Conservation (phyloP, 1,140 invertebrate species). For the Thaumetopoea pityocampa region DNA sequence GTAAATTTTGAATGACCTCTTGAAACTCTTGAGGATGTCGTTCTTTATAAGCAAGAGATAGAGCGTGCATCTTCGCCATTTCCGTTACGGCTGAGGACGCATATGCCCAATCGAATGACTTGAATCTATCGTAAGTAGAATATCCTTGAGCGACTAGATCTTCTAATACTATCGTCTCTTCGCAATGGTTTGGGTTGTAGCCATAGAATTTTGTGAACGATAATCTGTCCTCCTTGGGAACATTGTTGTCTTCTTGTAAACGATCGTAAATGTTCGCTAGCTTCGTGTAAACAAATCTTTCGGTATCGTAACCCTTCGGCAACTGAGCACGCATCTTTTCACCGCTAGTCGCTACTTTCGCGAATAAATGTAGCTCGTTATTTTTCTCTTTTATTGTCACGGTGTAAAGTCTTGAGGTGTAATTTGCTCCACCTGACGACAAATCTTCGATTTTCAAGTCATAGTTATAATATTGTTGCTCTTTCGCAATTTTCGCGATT, state of each 20-base stretch:
- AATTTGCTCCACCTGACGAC: slow-evolving; percentile 40
- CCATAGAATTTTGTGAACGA: slow-evolving; percentile 18
- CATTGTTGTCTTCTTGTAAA: slow-evolving; percentile 28
- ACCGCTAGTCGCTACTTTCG: slow-evolving; percentile 35
- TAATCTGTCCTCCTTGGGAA: slow-evolving; percentile 27
- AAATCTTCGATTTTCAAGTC: too few species aligned
- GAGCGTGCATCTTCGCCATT: slow-evolving; percentile 24
- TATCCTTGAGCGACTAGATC: slow-evolving; percentile 17
- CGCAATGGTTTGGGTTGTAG: neutral
- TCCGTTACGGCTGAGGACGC: slow-evolving; percentile 12
- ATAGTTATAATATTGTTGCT: too few species aligned
- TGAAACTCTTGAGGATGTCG: slow-evolving; percentile 18
- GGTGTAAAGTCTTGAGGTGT: slow-evolving; percentile 27
- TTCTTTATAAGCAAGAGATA: slow-evolving; percentile 19
- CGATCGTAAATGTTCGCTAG: slow-evolving; percentile 31
- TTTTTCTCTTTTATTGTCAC: slow-evolving; percentile 22
- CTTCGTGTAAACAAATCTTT: slow-evolving; percentile 35
- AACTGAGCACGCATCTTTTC: slow-evolving; percentile 27
- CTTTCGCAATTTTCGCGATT: too few species aligned
- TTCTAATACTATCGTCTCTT: slow-evolving; percentile 20
- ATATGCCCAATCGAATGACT: slow-evolving; percentile 18
- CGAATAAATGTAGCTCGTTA: slow-evolving; percentile 36
- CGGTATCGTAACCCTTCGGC: slow-evolving; percentile 26
- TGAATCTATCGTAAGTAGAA: slow-evolving; percentile 5
- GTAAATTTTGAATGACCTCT: neutral